Percentiles rank a stretch among this genome's conserved stretches.
Conservation (phyloP, 2,888 invertebrate species). For the Hyalella azteca region DNA sequence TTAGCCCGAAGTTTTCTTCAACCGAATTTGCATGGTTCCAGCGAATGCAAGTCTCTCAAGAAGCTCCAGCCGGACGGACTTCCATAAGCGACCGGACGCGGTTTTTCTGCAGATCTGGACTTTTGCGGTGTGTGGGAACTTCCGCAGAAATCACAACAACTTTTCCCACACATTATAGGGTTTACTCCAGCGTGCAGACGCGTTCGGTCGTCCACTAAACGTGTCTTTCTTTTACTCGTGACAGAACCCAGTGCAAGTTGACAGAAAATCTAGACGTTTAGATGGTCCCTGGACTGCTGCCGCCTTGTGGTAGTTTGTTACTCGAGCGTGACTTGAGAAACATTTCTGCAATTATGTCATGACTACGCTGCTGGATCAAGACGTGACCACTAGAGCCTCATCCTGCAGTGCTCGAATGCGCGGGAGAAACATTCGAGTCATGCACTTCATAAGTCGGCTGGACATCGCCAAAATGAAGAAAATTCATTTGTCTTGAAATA, state of each 20-base stretch:
- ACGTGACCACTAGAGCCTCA: not conserved
- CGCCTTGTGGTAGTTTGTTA: not conserved
- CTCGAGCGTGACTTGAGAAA: constrained; percentile 10
- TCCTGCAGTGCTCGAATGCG: not conserved
- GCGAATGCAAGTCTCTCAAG: not conserved
- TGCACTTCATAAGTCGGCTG: too few species aligned
- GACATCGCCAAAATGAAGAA: too few species aligned
- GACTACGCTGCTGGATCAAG: not conserved
- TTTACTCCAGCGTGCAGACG: constrained; percentile 8
- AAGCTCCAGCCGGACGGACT: not conserved
- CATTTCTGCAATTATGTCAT: not conserved
- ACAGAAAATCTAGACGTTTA: too few species aligned
- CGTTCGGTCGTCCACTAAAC: too few species aligned
- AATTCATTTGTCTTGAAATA: too few species aligned
- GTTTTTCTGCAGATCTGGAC: not conserved
- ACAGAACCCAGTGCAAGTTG: too few species aligned
- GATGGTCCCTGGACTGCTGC: too few species aligned
- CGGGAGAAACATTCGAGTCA: not conserved
- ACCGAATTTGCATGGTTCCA: not conserved
- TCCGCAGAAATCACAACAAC: not conserved
- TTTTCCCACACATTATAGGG: constrained; percentile 24
- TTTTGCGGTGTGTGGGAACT: not conserved
- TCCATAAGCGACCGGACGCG: not conserved
- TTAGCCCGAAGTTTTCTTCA: too few species aligned
- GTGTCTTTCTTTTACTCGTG: too few species aligned